Evolutionary conservation across 2,888 invertebrate species (phyloP), one percentile per base, ranked within the genome.

Genomic region (Tinea semifulvella): DNA sequence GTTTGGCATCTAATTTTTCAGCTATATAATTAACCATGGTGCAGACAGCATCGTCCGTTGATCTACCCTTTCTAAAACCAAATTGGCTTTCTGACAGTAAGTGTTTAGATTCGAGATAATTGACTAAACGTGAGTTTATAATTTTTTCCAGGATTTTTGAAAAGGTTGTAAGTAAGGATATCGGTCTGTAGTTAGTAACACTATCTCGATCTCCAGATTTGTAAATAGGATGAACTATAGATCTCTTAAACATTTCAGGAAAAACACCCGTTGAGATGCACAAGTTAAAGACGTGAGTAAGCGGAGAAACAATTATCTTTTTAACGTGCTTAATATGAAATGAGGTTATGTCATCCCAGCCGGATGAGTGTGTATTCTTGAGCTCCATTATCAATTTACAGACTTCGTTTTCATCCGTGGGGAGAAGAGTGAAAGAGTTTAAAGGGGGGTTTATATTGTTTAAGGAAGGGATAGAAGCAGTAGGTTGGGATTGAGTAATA

Each of bases 151-250:
- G 16, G 10, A 36, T 43, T 19, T 49, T 49, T 1, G 47, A 47
- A 7, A 48, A n/a, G 3, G 46, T 43, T 8, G 48, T 20, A 8
- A 49, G 35, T 7, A 49, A 19, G 2, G 49, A 49, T 10, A 49
- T 49, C 1, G 49, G 49, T 4, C 49, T 16, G 22, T 48, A 49
- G 42, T 48, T 48, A 27, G 26, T 31, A 20, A 48, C 42, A 44
- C 38, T 46, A 28, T 46, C 35, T 44, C 44, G 40, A 40, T 38
- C 31, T 8, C 46, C 47, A 7, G 46, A 38, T 18, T 49, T 47
- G 20, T 40, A 36, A n/a, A 50, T 48, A 11, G 47, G 46, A 7
- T 26, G 40, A 14, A 47, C 43, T 14, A 42, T 13, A 8, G 42
- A 20, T 8, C 14, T 20, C 16, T 42, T 42, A 6, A 42, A 14